Evolutionary conservation across 2,113 vertebrate species (phyloP).

Genomic region (Synodontis membranacea): DNA sequence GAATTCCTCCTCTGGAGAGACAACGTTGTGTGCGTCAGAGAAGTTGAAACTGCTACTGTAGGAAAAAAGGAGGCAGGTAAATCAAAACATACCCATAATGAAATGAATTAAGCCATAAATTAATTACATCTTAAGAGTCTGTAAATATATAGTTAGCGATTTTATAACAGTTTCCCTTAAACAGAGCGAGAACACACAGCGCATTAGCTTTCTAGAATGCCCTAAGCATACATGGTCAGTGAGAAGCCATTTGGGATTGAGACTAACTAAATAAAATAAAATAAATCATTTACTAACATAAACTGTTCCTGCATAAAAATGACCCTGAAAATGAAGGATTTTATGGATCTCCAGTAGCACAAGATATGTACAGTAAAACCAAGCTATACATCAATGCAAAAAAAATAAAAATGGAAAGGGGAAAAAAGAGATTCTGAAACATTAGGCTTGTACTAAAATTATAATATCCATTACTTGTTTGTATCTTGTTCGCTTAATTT

Average conservation of each 20-base stretch:
- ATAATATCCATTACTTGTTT: neutral
- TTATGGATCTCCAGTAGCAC: neutral
- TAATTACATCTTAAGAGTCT: neutral
- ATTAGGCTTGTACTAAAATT: neutral
- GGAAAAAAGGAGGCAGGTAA: constrained; percentile 30
- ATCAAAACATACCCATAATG: neutral
- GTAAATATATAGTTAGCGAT: neutral
- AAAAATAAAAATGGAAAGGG: neutral
- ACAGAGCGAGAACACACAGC: neutral
- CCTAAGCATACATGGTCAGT: neutral
- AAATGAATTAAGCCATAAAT: neutral
- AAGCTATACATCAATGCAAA: neutral
- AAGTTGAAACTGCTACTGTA: constrained; percentile 33
- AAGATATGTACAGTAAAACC: neutral
- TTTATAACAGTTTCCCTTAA: neutral
- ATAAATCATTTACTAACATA: neutral
- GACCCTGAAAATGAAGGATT: neutral
- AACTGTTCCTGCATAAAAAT: neutral
- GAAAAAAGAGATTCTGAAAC: neutral
- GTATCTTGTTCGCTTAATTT: neutral
- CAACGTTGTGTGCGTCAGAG: rapidly evolving
- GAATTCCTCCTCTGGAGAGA: constrained; percentile 65
- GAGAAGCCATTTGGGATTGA: neutral
- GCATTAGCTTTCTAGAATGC: neutral
- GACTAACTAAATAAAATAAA: neutral